Percentiles rank a stretch among this genome's conserved stretches.
Evolutionary conservation across 2,888 invertebrate species (phyloP).

Genomic region (Drymonia ruficornis): DNA sequence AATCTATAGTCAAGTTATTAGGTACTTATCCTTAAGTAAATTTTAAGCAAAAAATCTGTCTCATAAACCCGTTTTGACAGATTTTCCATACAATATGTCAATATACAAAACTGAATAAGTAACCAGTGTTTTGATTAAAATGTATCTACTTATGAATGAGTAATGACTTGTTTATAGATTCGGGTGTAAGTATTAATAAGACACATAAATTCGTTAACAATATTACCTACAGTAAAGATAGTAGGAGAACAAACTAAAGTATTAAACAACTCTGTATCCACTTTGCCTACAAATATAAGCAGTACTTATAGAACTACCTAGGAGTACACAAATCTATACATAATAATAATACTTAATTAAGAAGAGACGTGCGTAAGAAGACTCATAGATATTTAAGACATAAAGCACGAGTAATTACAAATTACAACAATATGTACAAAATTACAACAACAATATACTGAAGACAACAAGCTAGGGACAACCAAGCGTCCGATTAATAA

Average conservation of each 20-base stretch:
- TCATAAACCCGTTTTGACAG: too few species aligned
- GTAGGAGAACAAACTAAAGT: not conserved
- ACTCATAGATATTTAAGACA: slow-evolving; percentile 12
- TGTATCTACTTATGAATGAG: too few species aligned
- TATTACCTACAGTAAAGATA: not conserved
- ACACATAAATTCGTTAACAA: not conserved
- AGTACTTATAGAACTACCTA: not conserved
- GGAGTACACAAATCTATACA: not conserved
- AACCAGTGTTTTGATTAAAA: too few species aligned
- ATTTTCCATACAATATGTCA: too few species aligned
- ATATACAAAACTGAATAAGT: too few species aligned
- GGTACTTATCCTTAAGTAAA: too few species aligned
- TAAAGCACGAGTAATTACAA: slow-evolving; percentile 15
- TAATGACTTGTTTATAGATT: too few species aligned
- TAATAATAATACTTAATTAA: slow-evolving; percentile 17
- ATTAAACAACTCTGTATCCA: not conserved
- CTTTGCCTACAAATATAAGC: slow-evolving; percentile 10
- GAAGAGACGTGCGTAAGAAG: slow-evolving; percentile 19
- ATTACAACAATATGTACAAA: slow-evolving; percentile 14
- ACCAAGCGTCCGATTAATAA: slow-evolving; percentile 30
- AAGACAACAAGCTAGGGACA: slow-evolving; percentile 24
- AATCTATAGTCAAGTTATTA: too few species aligned
- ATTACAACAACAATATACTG: slow-evolving; percentile 31
- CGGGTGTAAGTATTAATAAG: too few species aligned
- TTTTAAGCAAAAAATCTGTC: too few species aligned